Evolutionary conservation across 2,888 invertebrate species (phyloP).

Genomic region (Nomada fabriciana): DNA sequence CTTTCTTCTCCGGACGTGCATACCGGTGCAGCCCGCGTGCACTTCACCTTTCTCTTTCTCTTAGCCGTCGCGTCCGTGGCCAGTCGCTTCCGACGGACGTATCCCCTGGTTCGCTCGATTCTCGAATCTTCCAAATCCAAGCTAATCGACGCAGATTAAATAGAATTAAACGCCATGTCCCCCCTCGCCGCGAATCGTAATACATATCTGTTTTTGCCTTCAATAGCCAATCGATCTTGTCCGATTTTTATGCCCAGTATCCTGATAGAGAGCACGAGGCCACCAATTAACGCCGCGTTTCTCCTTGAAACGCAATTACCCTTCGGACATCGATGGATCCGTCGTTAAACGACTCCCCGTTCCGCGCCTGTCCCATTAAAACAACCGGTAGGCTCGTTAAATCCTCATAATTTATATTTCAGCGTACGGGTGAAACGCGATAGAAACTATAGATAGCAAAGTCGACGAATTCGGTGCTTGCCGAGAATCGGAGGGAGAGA

Average conservation of each 20-base stretch:
- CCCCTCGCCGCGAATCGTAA: not conserved
- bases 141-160: slow-evolving; percentile 1
- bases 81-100: slow-evolving; percentile 70
- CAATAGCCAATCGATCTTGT: too few species aligned
- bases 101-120: slow-evolving; percentile 27
- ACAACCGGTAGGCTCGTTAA: not conserved
- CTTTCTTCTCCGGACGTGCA: slow-evolving; percentile 77
- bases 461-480: slow-evolving; percentile 13
- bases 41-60: slow-evolving; percentile 83
- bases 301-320: not conserved
- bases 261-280: not conserved
- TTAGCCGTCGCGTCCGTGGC: slow-evolving; percentile 45
- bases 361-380: not conserved
- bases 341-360: not conserved
- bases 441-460: slow-evolving; percentile 34
- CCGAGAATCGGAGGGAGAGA: not conserved
- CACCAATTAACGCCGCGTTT: not conserved
- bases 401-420: slow-evolving; percentile 28
- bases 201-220: not conserved
- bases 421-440: slow-evolving; percentile 32
- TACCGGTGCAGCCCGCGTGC: slow-evolving; percentile 72
- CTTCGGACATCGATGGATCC: not conserved
- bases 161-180: not conserved
- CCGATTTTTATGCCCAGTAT: too few species aligned
- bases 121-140: too few species aligned